Base-by-base conservation (phyloP, 2,797 vertebrate species). In the Denticeps clupeoides region DNA sequence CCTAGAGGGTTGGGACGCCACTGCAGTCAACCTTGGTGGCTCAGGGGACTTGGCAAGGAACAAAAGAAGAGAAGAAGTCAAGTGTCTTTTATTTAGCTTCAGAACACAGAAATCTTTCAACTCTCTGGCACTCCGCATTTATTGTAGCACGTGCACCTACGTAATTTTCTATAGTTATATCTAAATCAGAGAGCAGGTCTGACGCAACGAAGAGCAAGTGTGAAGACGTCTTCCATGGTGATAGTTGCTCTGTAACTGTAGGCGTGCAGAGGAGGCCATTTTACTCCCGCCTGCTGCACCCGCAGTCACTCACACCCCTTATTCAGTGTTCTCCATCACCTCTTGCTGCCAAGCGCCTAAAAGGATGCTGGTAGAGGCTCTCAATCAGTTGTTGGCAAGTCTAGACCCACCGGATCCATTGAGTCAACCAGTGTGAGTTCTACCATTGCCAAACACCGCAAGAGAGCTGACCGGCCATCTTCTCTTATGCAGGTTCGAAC, bases 361-460 rank as follows among this genome's bases (percentile, higher is more conserved):
- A 5, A 5, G 1, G 1, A 41, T 1, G 3, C 41, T 51, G 18
- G 3, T 50, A 45, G 50, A 58, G 55, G 68, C 80, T 83, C 87
- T 71, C 59, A 61, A 72, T 87, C 85, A 77, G 74, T 94, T 93
- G 91, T 98, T 98, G 94, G 94, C 93, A 98, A 97, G 91, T 97
- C 94, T 98, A 98, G 94, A 98, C 98, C 94, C 94, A 97, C 94
- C 91, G 94, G 93, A 91, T 92, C 90, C 87, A 76, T 79, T 87
- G 89, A 89, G 77, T 82, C 90, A 89, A 94, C 93, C 94, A 97
- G 94, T 96, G 94, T 97, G 94, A 98, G 94, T 98, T 98, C 94
- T 98, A 98, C 92, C 93, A 98, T 98, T 98, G 94, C 94, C 94
- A 97, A 97, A 98, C 71, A 88, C 77, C 81, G 86, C 79, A 75